Conservation (phyloP, 2,888 invertebrate genomes). For the Salpingus planirostris region DNA sequence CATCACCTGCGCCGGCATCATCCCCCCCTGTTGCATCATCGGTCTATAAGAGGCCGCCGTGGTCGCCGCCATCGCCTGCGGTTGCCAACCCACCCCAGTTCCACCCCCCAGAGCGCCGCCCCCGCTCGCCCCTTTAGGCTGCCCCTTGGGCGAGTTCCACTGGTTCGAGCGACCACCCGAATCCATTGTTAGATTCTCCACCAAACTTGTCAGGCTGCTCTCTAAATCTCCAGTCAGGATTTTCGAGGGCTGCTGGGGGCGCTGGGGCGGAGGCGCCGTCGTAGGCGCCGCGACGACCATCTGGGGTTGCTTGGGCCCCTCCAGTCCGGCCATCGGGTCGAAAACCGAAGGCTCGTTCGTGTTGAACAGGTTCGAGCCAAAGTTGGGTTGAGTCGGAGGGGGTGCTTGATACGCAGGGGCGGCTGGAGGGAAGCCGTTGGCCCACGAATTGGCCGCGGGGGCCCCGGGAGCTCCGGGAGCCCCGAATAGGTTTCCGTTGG, state of each 20-base stretch:
- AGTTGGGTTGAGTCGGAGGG: conserved; percentile 13
- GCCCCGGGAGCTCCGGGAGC: conserved; percentile 24
- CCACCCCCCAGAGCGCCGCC: conserved; percentile 8
- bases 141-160: conserved; percentile 69
- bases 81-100: conserved; percentile 10
- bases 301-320: conserved; percentile 25
- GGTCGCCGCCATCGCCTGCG: conserved; percentile 17
- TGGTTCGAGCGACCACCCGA: conserved; percentile 55
- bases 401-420: conserved; percentile 12
- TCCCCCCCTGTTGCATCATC: conserved; percentile 19
- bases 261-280: conserved; percentile 25
- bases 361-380: too few species aligned
- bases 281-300: conserved; percentile 48
- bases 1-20: conserved; percentile 13
- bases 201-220: conserved; percentile 85
- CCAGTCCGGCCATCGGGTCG: conserved; percentile 52
- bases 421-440: conserved; percentile 27
- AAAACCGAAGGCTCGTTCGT: conserved; percentile 45
- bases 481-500: conserved; percentile 30
- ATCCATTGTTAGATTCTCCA: conserved; percentile 87
- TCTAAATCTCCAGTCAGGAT: conserved; percentile 90
- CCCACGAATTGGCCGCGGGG: conserved; percentile 29
- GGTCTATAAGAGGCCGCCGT: conserved; percentile 1
- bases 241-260: conserved; percentile 38
- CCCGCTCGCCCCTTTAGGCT: conserved; percentile 56